Conservation (phyloP, 2,888 invertebrate species). For the Cybosia mesomella region DNA sequence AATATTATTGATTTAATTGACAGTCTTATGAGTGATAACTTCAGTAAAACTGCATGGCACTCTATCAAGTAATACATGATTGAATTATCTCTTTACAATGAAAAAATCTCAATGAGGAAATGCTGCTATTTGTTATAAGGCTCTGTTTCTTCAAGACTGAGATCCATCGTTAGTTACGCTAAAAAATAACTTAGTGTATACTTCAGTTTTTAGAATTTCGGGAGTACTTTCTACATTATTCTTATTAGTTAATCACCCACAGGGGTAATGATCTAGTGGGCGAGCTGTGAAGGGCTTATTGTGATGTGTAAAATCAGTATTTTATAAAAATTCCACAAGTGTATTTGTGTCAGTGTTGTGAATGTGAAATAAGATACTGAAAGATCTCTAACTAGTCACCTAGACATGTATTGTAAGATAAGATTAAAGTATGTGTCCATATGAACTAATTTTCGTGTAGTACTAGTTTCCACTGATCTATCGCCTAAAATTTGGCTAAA, state of each 20-base stretch:
- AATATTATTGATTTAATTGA: neutral
- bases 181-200: neutral
- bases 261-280: neutral
- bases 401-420: constrained; percentile 10
- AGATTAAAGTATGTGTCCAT: constrained; percentile 6
- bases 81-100: neutral
- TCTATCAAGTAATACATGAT: too few relatives aligned
- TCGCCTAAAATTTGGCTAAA: neutral
- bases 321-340: neutral
- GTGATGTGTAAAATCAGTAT: neutral
- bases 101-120: neutral
- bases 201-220: too few relatives aligned
- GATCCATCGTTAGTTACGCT: neutral
- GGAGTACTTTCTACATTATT: too few relatives aligned
- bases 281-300: neutral
- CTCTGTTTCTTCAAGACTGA: too few relatives aligned
- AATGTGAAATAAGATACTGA: neutral
- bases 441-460: constrained; percentile 9
- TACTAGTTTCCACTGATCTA: neutral
- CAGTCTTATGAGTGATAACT: too few relatives aligned
- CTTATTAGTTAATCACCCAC: too few relatives aligned
- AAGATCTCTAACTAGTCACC: constrained; percentile 6
- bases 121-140: neutral
- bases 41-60: too few relatives aligned
- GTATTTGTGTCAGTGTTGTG: constrained; percentile 4